phyloP scores from a whole-genome alignment of 1,140 invertebrate genomes.

The Psilanteris sp. region DNA sequence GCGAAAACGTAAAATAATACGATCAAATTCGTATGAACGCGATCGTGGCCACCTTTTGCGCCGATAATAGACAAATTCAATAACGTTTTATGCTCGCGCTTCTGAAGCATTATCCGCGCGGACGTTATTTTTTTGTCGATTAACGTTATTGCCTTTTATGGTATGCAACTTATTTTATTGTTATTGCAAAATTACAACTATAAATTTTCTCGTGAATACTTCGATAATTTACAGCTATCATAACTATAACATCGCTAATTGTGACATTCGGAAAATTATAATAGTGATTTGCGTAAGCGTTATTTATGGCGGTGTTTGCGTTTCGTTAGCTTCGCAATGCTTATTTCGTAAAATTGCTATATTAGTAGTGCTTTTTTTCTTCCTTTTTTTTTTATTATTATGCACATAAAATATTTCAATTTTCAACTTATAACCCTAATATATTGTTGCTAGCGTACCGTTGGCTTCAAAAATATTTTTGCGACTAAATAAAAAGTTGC shows the following conservation, averaged over 20 bases:
- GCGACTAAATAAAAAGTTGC: too few species aligned
- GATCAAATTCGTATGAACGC: too few species aligned
- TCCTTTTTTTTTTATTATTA: too few species aligned
- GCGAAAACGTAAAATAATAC: constrained; percentile 13
- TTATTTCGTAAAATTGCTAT: too few species aligned
- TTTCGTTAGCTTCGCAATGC: not conserved
- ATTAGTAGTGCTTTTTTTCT: too few species aligned
- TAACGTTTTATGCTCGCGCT: constrained; percentile 12
- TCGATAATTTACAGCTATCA: constrained; percentile 44
- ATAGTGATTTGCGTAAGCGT: constrained; percentile 18
- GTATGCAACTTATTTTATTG: constrained; percentile 27
- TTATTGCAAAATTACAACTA: constrained; percentile 35
- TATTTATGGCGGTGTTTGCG: constrained; percentile 21
- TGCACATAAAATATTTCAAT: too few species aligned
- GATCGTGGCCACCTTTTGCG: too few species aligned
- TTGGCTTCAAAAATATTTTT: too few species aligned
- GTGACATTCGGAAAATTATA: constrained; percentile 31
- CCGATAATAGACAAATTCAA: constrained; percentile 37
- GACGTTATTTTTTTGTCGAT: constrained; percentile 21
- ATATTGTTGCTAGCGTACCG: too few species aligned
- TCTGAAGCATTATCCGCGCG: not conserved
- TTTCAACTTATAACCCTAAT: too few species aligned
- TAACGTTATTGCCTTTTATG: constrained; percentile 23
- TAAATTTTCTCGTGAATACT: constrained; percentile 23
- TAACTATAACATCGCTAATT: constrained; percentile 49